phyloP scores from a whole-genome alignment of 2,113 vertebrate species.

The Pica pica region DNA sequence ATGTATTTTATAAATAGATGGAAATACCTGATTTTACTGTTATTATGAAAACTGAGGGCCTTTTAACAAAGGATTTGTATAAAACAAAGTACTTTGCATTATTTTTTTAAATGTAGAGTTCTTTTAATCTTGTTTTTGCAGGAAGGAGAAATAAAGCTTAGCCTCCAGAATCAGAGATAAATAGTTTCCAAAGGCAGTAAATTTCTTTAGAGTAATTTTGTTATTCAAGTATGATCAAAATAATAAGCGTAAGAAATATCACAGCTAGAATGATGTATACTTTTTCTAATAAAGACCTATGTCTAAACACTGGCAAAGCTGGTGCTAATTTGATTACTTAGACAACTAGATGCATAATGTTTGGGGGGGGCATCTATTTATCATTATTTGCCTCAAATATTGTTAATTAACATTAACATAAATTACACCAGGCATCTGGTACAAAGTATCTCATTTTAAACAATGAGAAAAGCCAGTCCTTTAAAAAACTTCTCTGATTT shows the following conservation, averaged over 20 bases:
- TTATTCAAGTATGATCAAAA: slow-evolving; percentile 62
- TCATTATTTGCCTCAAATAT: slow-evolving; percentile 69
- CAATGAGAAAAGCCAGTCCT: not conserved
- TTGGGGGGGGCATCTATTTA: slow-evolving; percentile 63
- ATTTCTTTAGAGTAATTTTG: slow-evolving; percentile 46
- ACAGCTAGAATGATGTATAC: slow-evolving; percentile 64
- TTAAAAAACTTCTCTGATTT: not conserved
- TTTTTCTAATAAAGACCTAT: slow-evolving; percentile 61
- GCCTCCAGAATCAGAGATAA: not conserved
- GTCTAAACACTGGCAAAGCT: slow-evolving; percentile 58
- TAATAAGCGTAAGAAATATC: slow-evolving; percentile 57
- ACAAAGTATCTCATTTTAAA: slow-evolving; percentile 44
- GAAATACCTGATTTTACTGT: slow-evolving; percentile 16
- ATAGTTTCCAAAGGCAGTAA: slow-evolving; percentile 10
- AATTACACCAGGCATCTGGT: slow-evolving; percentile 58
- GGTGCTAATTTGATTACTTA: slow-evolving; percentile 70
- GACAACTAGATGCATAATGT: slow-evolving; percentile 69
- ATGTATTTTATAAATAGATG: not conserved
- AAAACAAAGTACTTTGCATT: not conserved
- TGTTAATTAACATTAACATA: slow-evolving; percentile 67
- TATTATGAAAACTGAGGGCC: not conserved
- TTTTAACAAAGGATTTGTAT: not conserved
- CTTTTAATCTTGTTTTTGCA: not conserved
- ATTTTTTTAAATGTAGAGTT: not conserved
- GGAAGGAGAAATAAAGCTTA: not conserved